Base-by-base conservation (phyloP, 2,797 vertebrate genomes). In the Vespertilio murinus region DNA sequence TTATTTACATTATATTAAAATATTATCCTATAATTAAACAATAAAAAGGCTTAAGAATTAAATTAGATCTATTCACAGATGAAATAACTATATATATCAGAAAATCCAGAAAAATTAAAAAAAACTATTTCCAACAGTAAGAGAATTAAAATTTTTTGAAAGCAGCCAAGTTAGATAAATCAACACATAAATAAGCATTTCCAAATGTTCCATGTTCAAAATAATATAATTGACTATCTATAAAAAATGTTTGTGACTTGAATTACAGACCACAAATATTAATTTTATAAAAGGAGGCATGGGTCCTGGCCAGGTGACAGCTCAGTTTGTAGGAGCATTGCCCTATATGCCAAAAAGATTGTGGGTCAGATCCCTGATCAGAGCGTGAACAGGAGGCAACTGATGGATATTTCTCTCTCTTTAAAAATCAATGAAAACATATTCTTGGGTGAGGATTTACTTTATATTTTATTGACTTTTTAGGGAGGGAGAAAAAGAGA, bases 131-230 rank as follows among this genome's bases (percentile, higher is more conserved):
- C 42, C 54, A 38, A 77, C 2, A 80, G 17, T 49, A 56, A 69
- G 14, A 87, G 11, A 91, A 45, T 92, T 87, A 82, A 74, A 73
- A 77, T 69, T 79, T 81, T 94, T 64, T 3, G 70, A 93, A 94
- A 80, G 9, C 6, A 86, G 16, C 5, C 5, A 82, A 35, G 3
- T n/a, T 59, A 93, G 71, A 75, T 87, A 88, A 86, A 74, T 45
- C 77, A 87, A 52, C 16, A 67, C 35, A 88, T 0, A 77, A 73
- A 30, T 30, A 73, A 86, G 71, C 11, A 78, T 73, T 96, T 90
- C 1, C 67, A 90, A 71, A 87, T 79, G 61, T 1, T 73, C n/a
- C 0, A 79, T 28, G 4, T 52, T 82, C 47, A 73, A 94, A 69
- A 77, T 85, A 82, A 95, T 13, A 49, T 9, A 94, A 93, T 0